These are phyloP conservation scores for Sinella curviseta DNA, from an alignment of 1,140 invertebrate genomes.

Conservation along the genomic window DNA sequence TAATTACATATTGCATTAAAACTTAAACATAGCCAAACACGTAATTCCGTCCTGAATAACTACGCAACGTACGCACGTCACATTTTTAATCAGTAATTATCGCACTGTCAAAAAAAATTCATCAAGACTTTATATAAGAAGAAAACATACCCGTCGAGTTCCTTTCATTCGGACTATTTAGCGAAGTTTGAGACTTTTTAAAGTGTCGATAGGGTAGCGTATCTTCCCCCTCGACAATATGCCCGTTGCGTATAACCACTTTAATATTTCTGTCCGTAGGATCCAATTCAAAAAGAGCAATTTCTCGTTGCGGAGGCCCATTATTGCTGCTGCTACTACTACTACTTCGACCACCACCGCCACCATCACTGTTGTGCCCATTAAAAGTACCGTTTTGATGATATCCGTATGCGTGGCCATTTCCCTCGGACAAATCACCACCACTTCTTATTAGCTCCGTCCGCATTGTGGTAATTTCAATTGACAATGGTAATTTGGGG, in stretches of 20 bases:
- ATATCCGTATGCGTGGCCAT: not conserved
- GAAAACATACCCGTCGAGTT: not conserved
- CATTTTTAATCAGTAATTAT: too few relatives aligned
- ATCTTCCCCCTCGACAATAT: slow-evolving; percentile 46
- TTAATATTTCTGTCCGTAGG: slow-evolving; percentile 42
- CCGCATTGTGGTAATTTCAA: not conserved
- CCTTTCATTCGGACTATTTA: not conserved
- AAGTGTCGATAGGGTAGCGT: slow-evolving; percentile 35
- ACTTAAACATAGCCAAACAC: too few relatives aligned
- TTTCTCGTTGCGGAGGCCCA: not conserved
- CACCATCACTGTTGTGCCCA: not conserved
- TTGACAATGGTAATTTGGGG: not conserved
- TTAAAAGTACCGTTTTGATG: slow-evolving; percentile 12
- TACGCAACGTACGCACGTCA: too few relatives aligned
- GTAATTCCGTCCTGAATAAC: too few relatives aligned
- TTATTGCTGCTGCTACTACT: too few relatives aligned
- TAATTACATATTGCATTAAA: too few relatives aligned
- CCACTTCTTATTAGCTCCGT: not conserved
- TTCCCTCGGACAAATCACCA: not conserved
- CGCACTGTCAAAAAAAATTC: too few relatives aligned
- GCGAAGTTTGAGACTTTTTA: not conserved
- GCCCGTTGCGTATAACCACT: slow-evolving; percentile 47
- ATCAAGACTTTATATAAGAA: too few relatives aligned
- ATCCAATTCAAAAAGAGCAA: slow-evolving; percentile 62
- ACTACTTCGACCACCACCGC: not conserved